Percentiles rank a stretch among this genome's conserved stretches.
Conservation (phyloP, 2,113 vertebrate species). For the Oreochromis niloticus region DNA sequence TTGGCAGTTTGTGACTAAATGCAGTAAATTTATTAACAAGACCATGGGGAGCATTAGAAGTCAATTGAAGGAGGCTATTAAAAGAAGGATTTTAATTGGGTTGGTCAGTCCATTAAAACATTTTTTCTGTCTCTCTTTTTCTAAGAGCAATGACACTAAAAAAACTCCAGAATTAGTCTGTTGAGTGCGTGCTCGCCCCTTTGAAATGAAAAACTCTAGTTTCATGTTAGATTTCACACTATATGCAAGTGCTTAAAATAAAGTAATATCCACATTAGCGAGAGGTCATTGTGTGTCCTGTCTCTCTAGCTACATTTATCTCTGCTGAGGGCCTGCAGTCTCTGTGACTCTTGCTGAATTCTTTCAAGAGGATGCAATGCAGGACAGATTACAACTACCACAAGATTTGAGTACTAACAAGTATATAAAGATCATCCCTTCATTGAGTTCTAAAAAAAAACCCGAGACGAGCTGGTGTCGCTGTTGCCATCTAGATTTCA, state of each 20-base stretch:
- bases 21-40: slow-evolving; percentile 71
- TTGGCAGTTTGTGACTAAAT: slow-evolving; percentile 71
- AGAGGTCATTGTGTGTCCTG: not conserved
- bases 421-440: slow-evolving; percentile 3
- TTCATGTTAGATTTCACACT: not conserved
- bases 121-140: slow-evolving; percentile 39
- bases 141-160: slow-evolving; percentile 43
- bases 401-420: not conserved
- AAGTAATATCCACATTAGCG: not conserved
- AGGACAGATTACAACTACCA: slow-evolving; percentile 2
- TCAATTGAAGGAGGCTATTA: slow-evolving; percentile 73
- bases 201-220: not conserved
- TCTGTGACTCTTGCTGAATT: not conserved
- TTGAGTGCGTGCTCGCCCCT: slow-evolving; percentile 43
- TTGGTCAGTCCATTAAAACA: slow-evolving; percentile 55
- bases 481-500: slow-evolving; percentile 4
- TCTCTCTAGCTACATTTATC: not conserved
- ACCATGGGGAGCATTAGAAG: slow-evolving; percentile 70
- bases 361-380: slow-evolving; percentile 1
- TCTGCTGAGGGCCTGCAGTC: not conserved
- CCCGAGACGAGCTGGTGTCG: not conserved
- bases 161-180: slow-evolving; percentile 54
- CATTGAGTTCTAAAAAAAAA: not conserved
- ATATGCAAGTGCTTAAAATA: not conserved
- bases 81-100: slow-evolving; percentile 72